Base-by-base conservation (phyloP, 2,888 invertebrate genomes). In the Andrena praecox region DNA sequence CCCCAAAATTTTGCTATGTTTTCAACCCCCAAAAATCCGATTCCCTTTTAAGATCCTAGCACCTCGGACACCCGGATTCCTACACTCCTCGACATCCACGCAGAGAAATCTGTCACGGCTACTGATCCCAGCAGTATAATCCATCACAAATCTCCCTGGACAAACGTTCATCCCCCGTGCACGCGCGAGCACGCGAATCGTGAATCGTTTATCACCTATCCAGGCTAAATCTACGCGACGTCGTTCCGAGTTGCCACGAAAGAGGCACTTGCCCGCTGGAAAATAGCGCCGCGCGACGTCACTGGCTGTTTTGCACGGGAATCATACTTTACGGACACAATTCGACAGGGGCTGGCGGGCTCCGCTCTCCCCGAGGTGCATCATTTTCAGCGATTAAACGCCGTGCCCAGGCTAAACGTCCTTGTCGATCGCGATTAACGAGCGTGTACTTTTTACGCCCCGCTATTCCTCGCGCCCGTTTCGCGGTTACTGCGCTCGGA, bases 331-430 rank as follows among this genome's bases (percentile, higher is more conserved):
- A 69, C 64, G 71, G 64, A 60, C 63, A 59, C 20, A 52, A 69
- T 50, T 33, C 24, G 35, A n/a, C 10, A n/a, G 60, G 52, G 42
- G 69, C 20, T 56, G 35, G 24, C 62, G n/a, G 70, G 56, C 60
- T 52, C 79, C 42, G 56, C 35, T 42, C 62, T 35, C 2, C 35
- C 62, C 56, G 56, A 56, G 56, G 50, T 64, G 31, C 70, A 60
- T 85, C 85, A 76, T 79, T 84, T 84, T 71, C 62, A 62, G 67
- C 84, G 80, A 79, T 73, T 85, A 85, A 80, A 75, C 64, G 42
- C 69, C n/a, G 54, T 63, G 71, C 80, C 56, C 71, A 20, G 20
- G 63, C 20, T 8, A 42, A 35, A 29, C 64, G 64, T 31, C 35
- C 82, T 42, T 67, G 82, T 81, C 82, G 69, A 70, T 82, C 82